phyloP scores from a whole-genome alignment of 2,113 vertebrate species.

The Bolborhynchus lineola region DNA sequence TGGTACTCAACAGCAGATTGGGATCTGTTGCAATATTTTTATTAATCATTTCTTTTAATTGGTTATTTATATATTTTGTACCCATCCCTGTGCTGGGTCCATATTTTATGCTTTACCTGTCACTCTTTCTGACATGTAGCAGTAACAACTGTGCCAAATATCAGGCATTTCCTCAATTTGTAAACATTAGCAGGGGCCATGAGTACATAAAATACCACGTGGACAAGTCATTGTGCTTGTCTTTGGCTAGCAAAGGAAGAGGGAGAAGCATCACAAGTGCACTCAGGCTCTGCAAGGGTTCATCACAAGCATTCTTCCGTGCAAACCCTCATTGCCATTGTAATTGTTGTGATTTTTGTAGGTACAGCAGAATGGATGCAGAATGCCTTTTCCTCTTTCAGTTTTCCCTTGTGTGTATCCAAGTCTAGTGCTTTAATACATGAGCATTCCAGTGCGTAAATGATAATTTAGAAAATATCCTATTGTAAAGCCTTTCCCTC shows the following conservation, averaged over 20 bases:
- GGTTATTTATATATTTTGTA: constrained; percentile 68
- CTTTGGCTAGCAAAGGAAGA: neutral
- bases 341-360: neutral
- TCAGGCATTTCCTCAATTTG: constrained; percentile 68
- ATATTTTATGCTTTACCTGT: constrained; percentile 80
- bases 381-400: neutral
- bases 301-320: neutral
- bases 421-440: neutral
- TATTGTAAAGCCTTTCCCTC: neutral
- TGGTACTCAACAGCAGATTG: constrained; percentile 76
- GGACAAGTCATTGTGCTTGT: neutral
- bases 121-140: constrained; percentile 78
- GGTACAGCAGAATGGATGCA: neutral
- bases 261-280: neutral
- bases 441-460: neutral
- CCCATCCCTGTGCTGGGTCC: constrained; percentile 62
- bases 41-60: constrained; percentile 80
- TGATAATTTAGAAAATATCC: neutral
- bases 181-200: constrained; percentile 58
- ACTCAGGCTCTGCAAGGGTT: neutral
- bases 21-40: constrained; percentile 76
- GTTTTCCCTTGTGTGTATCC: neutral
- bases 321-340: neutral
- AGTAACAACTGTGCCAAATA: constrained; percentile 70
- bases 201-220: neutral